These are phyloP conservation scores for Marcusenius ussheri DNA, from an alignment of 2,113 vertebrate species.

Conservation along the genomic window DNA sequence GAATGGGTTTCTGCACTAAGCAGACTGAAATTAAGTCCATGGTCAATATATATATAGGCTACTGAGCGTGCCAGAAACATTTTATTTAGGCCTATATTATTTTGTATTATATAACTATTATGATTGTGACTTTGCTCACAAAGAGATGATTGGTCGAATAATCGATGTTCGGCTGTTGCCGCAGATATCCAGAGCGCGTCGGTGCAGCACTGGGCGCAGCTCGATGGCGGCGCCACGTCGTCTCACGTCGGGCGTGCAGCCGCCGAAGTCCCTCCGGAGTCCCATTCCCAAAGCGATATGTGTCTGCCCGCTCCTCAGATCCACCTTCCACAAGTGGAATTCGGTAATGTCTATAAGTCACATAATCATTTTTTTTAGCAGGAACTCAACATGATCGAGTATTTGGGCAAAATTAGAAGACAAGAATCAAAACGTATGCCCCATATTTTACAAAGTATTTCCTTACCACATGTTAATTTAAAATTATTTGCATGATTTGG, in stretches of 20 bases:
- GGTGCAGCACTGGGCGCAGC: background rate
- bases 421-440: background rate
- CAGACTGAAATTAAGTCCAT: background rate
- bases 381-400: background rate
- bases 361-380: background rate
- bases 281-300: background rate
- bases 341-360: conserved; percentile 12
- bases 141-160: background rate
- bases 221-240: background rate
- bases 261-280: background rate
- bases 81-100: background rate
- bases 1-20: background rate
- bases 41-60: background rate
- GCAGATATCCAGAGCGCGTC: conserved; percentile 21
- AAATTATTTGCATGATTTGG: background rate
- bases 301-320: background rate
- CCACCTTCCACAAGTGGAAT: conserved; percentile 13
- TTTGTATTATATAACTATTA: background rate
- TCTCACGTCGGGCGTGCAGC: background rate
- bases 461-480: background rate
- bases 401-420: background rate
- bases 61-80: background rate
- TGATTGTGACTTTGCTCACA: background rate
- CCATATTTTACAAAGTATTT: background rate
- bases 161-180: background rate